Percentiles rank a stretch among this genome's conserved stretches.
Evolutionary conservation across 2,888 invertebrate species (phyloP).

Genomic region (Holacanthella duospinosa): DNA sequence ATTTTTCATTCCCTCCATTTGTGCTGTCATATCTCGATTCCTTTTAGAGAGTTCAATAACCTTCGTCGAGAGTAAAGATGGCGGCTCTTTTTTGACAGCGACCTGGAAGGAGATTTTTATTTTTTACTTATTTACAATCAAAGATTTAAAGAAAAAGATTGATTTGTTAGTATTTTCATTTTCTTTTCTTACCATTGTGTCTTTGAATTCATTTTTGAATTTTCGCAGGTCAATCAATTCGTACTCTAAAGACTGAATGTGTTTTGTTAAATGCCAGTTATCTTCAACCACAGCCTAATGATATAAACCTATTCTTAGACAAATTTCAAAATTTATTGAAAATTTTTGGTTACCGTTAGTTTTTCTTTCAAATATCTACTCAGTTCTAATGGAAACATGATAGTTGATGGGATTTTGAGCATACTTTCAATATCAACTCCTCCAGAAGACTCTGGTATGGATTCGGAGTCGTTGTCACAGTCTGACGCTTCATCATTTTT

Average conservation of each 20-base stretch:
- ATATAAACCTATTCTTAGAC: not conserved
- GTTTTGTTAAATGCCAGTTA: conserved; percentile 6
- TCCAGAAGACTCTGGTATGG: too few species aligned
- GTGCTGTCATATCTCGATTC: conserved; percentile 50
- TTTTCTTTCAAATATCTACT: conserved; percentile 23
- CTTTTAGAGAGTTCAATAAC: conserved; percentile 57
- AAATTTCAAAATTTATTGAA: not conserved
- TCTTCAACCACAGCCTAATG: conserved; percentile 5
- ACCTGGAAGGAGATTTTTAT: not conserved
- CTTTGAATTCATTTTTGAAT: not conserved
- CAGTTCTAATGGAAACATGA: conserved; percentile 30
- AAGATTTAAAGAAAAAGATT: not conserved
- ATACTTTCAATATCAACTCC: conserved; percentile 10
- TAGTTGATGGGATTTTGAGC: conserved; percentile 18
- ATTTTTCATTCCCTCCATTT: conserved; percentile 44
- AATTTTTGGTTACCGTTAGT: conserved; percentile 18
- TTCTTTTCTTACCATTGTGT: not conserved
- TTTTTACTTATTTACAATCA: not conserved
- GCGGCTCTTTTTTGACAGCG: not conserved
- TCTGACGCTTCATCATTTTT: too few species aligned
- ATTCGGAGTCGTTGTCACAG: too few species aligned
- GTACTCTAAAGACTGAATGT: not conserved
- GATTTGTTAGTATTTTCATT: too few species aligned
- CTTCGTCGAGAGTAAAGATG: conserved; percentile 44
- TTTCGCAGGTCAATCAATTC: not conserved